Conservation (phyloP, 2,113 vertebrate genomes). For the Ivindomyrus marchei region DNA sequence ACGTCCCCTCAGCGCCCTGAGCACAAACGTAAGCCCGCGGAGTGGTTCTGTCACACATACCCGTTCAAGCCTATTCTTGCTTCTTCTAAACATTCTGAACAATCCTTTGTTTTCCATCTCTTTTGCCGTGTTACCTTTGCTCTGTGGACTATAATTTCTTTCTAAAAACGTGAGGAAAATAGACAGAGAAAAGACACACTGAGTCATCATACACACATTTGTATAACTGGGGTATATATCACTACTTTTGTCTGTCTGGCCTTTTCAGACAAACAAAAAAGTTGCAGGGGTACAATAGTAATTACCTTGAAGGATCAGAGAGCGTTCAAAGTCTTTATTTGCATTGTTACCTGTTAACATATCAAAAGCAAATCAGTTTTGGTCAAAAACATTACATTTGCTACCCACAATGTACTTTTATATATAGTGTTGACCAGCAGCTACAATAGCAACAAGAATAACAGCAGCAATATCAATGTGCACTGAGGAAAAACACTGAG, state of each 20-base stretch:
- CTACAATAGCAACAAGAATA: background rate
- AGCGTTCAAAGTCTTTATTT: background rate
- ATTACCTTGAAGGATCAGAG: background rate
- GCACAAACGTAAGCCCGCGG: background rate
- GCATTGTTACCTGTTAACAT: background rate
- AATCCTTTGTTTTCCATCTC: conserved; percentile 75
- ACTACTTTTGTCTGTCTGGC: background rate
- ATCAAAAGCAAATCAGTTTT: background rate
- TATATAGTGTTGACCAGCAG: background rate
- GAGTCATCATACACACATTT: background rate
- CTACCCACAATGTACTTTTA: background rate
- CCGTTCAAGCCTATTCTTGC: conserved; percentile 73
- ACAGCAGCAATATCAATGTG: background rate
- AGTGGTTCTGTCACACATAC: conserved; percentile 50
- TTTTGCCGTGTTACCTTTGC: conserved; percentile 60
- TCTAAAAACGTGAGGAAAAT: background rate
- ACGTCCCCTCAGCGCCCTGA: too few relatives aligned
- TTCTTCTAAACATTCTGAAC: conserved; percentile 79
- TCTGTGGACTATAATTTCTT: conserved; percentile 40
- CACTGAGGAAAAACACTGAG: background rate
- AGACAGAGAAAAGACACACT: background rate
- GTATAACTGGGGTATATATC: background rate
- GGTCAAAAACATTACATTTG: background rate
- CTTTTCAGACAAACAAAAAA: background rate
- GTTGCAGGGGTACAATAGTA: background rate